Base-by-base conservation (phyloP, 1,140 invertebrate genomes). In the Cydia strobilella region DNA sequence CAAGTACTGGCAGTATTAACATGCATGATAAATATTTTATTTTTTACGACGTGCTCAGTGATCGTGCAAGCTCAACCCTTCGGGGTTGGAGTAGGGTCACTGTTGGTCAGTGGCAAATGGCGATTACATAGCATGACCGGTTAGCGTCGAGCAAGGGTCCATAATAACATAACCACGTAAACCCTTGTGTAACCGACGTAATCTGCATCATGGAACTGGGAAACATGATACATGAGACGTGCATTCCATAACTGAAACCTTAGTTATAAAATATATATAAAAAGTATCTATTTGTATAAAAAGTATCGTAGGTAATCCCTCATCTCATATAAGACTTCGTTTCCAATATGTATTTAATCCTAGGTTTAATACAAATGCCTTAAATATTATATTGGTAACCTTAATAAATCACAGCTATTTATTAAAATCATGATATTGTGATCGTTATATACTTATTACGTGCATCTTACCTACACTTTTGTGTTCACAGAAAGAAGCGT, bases 21-120 rank as follows among this genome's bases (percentile, higher is more conserved):
- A 35, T 27, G 63, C 63, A 31, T 35, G 63, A 45, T 77, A 62
- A 74, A 23, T 74, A 62, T 72, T 62, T n/a, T 71, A 54, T 72
- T 35, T 75, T 48, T 71, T 75, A 72, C 35, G 23, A 20, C 74
- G 66, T 75, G 76, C 62, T 73, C 74, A 78, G n/a, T 73, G 76
- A 27, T 72, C 73, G 65, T 20, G 31, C 74, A 74, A 63, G 65
- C 76, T 72, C 76, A 69, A 74, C 39, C 35, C 27, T 73, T 74
- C n/a, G 25, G n/a, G 23, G 18, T 25, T 65, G 12, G 18, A 1
- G 25, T 59, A 45, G 74, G 77, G 77, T 76, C 71, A 76, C 25
- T 66, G 51, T 74, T 79, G 73, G 73, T 76, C 75, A 79, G 25
- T 76, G 74, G 75, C 71, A 79, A 79, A n/a, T 76, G 74, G 75